phyloP scores from a whole-genome alignment of 92 coral and sea anemone genomes.

The Anthopleura xanthogrammica region DNA sequence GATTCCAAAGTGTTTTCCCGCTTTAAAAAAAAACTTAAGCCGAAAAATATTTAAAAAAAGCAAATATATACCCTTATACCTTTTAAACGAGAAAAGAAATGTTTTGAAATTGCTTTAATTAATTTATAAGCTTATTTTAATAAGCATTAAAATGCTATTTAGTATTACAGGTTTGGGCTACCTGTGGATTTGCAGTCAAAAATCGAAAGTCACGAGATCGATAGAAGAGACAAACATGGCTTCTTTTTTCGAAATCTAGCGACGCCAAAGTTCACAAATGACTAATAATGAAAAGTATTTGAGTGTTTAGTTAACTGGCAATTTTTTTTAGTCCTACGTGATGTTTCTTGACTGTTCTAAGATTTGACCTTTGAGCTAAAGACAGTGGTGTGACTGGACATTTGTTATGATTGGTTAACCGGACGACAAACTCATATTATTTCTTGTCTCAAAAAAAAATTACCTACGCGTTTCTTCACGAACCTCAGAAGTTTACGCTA shows the following conservation, averaged over 20 bases:
- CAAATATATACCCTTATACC: no score
- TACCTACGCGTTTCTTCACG: background rate
- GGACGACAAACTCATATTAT: background rate
- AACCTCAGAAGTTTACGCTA: background rate
- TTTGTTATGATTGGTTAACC: conserved; percentile 13
- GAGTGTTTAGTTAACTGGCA: background rate
- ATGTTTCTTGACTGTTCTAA: background rate
- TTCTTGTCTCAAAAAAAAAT: background rate
- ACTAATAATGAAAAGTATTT: background rate
- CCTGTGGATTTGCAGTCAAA: background rate
- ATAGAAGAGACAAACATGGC: background rate
- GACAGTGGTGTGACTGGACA: background rate
- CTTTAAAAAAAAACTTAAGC: no score
- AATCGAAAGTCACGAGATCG: background rate
- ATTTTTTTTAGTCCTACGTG: conserved; percentile 7
- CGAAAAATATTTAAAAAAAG: no score
- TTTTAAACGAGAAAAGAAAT: no score
- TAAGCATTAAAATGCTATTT: background rate
- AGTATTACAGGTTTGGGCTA: background rate
- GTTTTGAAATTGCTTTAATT: no score
- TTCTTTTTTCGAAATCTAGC: background rate
- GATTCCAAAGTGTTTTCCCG: no score
- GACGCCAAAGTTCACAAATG: background rate
- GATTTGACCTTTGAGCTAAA: conserved; percentile 23
- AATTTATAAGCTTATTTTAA: no score